These are phyloP conservation scores for Setipinna tenuifilis DNA, from an alignment of 2,797 vertebrate genomes.

Conservation along the genomic window DNA sequence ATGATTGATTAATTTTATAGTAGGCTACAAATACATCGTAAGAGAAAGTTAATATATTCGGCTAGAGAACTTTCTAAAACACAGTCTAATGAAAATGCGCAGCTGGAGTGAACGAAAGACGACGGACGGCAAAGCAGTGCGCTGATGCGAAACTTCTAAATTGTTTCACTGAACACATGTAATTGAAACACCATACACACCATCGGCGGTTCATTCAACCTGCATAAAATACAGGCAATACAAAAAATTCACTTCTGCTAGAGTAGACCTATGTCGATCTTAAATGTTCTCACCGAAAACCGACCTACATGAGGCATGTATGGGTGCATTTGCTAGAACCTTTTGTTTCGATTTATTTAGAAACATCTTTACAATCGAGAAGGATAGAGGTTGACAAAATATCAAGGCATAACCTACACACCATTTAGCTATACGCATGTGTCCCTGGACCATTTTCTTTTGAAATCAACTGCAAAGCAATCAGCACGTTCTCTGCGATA, in stretches of 20 bases:
- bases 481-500: neutral
- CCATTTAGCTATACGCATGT: neutral
- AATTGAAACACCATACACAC: neutral
- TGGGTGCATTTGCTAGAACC: neutral
- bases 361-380: neutral
- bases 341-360: neutral
- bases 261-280: neutral
- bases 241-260: neutral
- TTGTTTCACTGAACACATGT: slow-evolving; percentile 11
- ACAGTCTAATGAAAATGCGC: neutral
- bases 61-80: neutral
- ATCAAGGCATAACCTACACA: neutral
- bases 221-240: neutral
- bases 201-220: neutral
- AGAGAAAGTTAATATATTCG: neutral
- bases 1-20: too few species aligned
- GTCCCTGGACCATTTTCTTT: neutral
- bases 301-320: neutral
- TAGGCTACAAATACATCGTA: too few species aligned
- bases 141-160: slow-evolving; percentile 26
- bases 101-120: neutral
- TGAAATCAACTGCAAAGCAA: neutral
- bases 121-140: neutral
- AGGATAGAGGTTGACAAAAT: neutral
- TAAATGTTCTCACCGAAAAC: neutral